Conservation (phyloP, 2,113 vertebrate genomes). For the Esox niger region DNA sequence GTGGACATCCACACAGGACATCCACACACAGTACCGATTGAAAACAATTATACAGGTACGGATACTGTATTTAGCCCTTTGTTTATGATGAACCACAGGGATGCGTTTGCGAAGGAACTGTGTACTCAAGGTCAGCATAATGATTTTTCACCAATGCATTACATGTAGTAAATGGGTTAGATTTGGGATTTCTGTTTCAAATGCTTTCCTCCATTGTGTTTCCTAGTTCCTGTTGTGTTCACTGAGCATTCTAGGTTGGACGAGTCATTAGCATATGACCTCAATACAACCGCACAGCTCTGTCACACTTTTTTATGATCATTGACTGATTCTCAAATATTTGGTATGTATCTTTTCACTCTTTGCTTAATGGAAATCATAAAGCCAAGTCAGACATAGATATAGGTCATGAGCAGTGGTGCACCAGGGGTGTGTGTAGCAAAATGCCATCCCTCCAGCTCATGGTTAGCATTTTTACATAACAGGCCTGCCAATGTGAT, state of each 20-base stretch:
- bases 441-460: constrained; percentile 48
- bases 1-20: no score
- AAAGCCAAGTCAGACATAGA: constrained; percentile 47
- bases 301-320: constrained; percentile 16
- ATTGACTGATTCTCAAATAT: constrained; percentile 26
- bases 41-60: neutral
- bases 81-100: constrained; percentile 20
- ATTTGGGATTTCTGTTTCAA: constrained; percentile 11
- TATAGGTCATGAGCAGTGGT: constrained; percentile 60
- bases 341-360: constrained; percentile 34
- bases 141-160: neutral
- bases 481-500: constrained; percentile 40
- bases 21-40: no score
- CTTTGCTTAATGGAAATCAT: constrained; percentile 36
- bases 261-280: constrained; percentile 47
- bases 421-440: constrained; percentile 37
- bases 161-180: no score
- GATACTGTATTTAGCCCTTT: constrained; percentile 1
- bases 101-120: constrained; percentile 5
- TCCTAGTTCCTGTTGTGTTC: neutral
- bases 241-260: constrained; percentile 20
- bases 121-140: neutral
- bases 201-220: constrained; percentile 10
- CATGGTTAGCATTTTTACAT: constrained; percentile 61
- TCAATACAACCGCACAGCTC: constrained; percentile 35